A percentile compares a stretch with the other conserved stretches of the same genome.
phyloP scores from a whole-genome alignment of 2,797 vertebrate genomes.

The Scarus forsteni region DNA sequence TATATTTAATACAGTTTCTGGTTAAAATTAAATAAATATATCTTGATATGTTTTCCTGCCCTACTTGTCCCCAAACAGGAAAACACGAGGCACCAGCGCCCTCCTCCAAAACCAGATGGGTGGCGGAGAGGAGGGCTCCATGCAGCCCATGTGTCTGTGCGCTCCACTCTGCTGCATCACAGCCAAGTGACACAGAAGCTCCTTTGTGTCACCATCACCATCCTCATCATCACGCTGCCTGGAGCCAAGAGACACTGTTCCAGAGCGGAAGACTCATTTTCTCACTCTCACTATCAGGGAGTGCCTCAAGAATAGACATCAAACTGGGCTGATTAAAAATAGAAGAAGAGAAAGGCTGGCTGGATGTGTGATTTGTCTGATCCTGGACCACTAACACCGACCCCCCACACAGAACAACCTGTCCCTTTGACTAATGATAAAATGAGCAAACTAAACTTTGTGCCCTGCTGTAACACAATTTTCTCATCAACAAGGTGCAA shows the following conservation, averaged over 20 bases:
- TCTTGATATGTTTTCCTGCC: background rate
- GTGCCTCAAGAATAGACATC: slow-evolving; percentile 81
- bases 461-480: slow-evolving; percentile 12
- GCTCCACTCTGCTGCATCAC: slow-evolving; percentile 68
- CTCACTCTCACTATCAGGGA: slow-evolving; percentile 72
- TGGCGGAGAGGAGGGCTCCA: slow-evolving; percentile 52
- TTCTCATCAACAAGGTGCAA: slow-evolving; percentile 12
- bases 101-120: slow-evolving; percentile 62
- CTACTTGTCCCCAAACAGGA: slow-evolving; percentile 34
- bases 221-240: slow-evolving; percentile 70
- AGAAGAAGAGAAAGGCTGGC: slow-evolving; percentile 66
- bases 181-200: slow-evolving; percentile 77
- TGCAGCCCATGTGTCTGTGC: slow-evolving; percentile 43
- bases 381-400: slow-evolving; percentile 2
- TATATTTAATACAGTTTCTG: too few relatives aligned
- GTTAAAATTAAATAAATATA: too few relatives aligned
- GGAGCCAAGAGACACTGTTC: slow-evolving; percentile 77
- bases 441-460: slow-evolving; percentile 29
- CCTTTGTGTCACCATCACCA: slow-evolving; percentile 77
- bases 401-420: background rate
- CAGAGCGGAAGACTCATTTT: slow-evolving; percentile 78
- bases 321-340: slow-evolving; percentile 84
- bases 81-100: slow-evolving; percentile 37
- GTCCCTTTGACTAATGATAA: slow-evolving; percentile 34
- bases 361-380: slow-evolving; percentile 59